phyloP scores from a whole-genome alignment of 2,888 invertebrate species.

The Saturnia pavonia region DNA sequence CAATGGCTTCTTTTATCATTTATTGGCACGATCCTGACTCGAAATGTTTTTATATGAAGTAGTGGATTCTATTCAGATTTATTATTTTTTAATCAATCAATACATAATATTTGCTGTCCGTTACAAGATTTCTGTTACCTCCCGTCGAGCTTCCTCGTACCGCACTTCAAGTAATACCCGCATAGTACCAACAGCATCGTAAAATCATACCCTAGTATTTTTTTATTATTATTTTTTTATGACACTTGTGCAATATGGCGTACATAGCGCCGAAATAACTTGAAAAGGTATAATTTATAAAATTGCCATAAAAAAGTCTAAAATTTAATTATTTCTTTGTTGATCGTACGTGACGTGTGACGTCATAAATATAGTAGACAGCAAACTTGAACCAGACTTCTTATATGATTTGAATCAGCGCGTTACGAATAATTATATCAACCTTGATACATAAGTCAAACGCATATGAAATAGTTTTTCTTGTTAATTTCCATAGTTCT shows the following conservation, averaged over 20 bases:
- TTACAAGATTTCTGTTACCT: neutral
- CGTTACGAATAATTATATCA: constrained; percentile 70
- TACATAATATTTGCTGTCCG: neutral
- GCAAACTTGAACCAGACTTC: neutral
- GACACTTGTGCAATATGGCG: too few species aligned
- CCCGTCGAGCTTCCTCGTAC: neutral
- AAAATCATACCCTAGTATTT: neutral
- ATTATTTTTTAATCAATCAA: neutral
- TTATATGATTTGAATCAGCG: constrained; percentile 28
- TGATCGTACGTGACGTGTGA: neutral
- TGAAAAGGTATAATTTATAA: neutral
- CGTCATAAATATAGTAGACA: constrained; percentile 1
- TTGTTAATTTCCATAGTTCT: neutral
- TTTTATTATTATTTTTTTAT: neutral
- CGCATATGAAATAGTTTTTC: constrained; percentile 37
- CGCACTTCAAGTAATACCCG: neutral
- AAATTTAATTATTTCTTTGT: neutral
- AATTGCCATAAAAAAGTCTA: neutral
- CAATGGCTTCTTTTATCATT: constrained; percentile 55
- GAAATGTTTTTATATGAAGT: constrained; percentile 48
- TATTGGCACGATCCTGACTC: constrained; percentile 76
- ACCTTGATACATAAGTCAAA: constrained; percentile 70
- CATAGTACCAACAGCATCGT: neutral
- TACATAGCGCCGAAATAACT: too few species aligned
- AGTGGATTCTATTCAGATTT: constrained; percentile 24